Evolutionary conservation across 2,113 vertebrate genomes (phyloP), one percentile per base, ranked within the genome.

Genomic region (Damaliscus lunatus): DNA sequence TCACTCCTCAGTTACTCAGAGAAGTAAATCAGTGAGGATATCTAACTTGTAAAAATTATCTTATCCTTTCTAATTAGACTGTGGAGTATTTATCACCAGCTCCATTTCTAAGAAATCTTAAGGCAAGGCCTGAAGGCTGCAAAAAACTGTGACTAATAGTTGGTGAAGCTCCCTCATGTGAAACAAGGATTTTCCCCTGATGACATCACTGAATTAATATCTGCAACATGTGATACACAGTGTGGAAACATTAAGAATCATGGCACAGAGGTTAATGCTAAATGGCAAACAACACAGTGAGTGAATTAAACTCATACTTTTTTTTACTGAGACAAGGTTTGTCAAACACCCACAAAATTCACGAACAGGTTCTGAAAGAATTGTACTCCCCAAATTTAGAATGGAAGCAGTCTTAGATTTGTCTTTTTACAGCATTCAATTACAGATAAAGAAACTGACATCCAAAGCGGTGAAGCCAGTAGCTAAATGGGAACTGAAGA

Each of bases 31-130:
- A 80, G 19, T 92, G 43, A 87, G 17, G 15, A 12, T 88, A 31
- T 91, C n/a, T 74, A 90, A 86, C 78, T 59, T 53, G 25, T 92
- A 67, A 85, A 94, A 92, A 19, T 74, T 53, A 88, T 60, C 85
- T 92, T 85, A 59, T 2, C 36, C 10, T 88, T 89, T 93, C 55
- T 88, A 40, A 48, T 29, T 78, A 12, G 23, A 84, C 33, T 83
- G 14, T 62, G 46, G 78, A 83, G 50, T 91, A 81, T 25, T 40
- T 90, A 82, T 48, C 11, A 36, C 27, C 50, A 64, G 7, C 11
- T 97, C 64, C 10, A 29, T 90, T 80, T 88, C 71, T 40, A 96
- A 87, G 78, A 90, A 97, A 64, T 88, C 62, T 80, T 87, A 83
- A 50, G 46, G 57, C 25, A 89, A 95, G 86, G 87, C 31, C 50